Conservation (phyloP, 2,113 vertebrate species). For the Chlorodrepanis virens region DNA sequence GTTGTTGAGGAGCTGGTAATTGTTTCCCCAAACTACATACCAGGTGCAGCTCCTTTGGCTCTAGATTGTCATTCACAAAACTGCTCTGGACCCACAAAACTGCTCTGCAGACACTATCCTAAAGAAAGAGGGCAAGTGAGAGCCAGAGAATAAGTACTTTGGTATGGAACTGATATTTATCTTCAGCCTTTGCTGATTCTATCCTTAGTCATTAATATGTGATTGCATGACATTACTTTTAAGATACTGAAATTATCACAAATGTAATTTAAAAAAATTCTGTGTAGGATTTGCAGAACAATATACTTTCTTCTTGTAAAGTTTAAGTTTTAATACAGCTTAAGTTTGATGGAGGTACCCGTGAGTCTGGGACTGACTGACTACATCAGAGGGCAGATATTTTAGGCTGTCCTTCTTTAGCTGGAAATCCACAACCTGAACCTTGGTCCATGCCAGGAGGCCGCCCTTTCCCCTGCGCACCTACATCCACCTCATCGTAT, state of each 20-base stretch:
- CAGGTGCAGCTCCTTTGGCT: neutral
- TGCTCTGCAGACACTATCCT: neutral
- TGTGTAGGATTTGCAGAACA: neutral
- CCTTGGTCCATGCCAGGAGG: neutral
- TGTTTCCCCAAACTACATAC: neutral
- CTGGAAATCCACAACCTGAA: neutral
- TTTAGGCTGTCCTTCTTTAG: neutral
- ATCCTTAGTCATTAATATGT: neutral
- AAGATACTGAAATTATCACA: neutral
- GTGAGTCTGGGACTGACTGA: neutral
- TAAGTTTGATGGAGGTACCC: neutral
- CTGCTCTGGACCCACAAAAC: neutral
- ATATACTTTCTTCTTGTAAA: neutral
- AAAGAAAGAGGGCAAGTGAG: neutral
- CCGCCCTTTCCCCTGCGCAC: accelerated
- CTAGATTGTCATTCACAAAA: neutral
- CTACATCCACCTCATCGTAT: neutral
- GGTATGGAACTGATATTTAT: neutral
- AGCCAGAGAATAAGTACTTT: neutral
- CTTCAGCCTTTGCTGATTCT: neutral
- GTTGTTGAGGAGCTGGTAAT: neutral
- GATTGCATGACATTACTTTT: neutral
- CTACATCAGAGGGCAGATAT: neutral
- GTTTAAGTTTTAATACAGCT: neutral
- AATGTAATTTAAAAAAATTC: neutral